phyloP scores from a whole-genome alignment of 2,113 vertebrate genomes.

The Asarcornis scutulata region DNA sequence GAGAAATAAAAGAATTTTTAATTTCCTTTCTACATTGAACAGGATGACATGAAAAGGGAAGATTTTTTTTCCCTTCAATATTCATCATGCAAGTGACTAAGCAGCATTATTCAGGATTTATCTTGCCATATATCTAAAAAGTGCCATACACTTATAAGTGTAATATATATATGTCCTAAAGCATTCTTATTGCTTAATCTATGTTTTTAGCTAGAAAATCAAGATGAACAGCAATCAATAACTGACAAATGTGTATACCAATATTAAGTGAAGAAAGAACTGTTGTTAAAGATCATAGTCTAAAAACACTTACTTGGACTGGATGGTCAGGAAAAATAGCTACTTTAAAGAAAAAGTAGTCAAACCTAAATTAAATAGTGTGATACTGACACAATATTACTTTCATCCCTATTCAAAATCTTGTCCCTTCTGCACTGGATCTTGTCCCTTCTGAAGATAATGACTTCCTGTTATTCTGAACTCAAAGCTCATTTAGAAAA shows the following conservation, averaged over 20 bases:
- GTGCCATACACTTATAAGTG: background rate
- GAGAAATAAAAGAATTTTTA: background rate
- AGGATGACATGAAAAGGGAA: background rate
- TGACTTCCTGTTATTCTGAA: background rate
- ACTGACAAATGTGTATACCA: background rate
- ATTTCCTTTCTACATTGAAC: background rate
- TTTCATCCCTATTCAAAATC: background rate
- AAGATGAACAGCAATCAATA: background rate
- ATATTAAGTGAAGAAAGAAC: background rate
- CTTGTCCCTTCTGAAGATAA: background rate
- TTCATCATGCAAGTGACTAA: conserved; percentile 9
- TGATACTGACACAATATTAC: background rate
- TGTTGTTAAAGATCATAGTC: background rate
- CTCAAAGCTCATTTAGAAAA: background rate
- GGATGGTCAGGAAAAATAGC: background rate
- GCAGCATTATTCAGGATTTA: background rate
- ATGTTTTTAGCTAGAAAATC: background rate
- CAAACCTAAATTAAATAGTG: background rate
- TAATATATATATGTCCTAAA: background rate
- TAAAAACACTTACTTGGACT: background rate
- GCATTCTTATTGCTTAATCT: background rate
- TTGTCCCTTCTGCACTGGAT: background rate
- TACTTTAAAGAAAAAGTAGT: background rate
- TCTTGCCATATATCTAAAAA: background rate
- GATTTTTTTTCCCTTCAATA: background rate